Conservation (phyloP, 2,797 vertebrate species). For the Emydoidea blandingii region DNA sequence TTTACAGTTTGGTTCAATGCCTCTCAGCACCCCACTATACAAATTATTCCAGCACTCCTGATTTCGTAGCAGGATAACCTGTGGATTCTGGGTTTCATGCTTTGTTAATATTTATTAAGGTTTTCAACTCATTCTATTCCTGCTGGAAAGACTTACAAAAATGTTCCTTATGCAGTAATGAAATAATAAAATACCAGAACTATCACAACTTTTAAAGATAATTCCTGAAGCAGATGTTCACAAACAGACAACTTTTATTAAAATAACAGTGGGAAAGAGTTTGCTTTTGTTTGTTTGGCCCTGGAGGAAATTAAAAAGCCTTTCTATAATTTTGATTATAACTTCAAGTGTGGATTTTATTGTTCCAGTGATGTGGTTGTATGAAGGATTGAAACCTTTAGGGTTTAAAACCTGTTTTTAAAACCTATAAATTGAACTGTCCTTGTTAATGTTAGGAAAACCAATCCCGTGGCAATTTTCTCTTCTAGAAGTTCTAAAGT, state of each 20-base stretch:
- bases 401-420: constrained; percentile 66
- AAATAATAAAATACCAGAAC: constrained; percentile 22
- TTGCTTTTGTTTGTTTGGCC: constrained; percentile 70
- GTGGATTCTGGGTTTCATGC: constrained; percentile 10
- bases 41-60: background rate
- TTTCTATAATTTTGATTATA: constrained; percentile 71
- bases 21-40: too few species aligned
- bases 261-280: constrained; percentile 66
- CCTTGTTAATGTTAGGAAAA: constrained; percentile 47
- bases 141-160: background rate
- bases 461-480: constrained; percentile 35
- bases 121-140: constrained; percentile 32
- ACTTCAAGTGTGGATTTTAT: constrained; percentile 68
- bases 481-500: background rate
- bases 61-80: background rate
- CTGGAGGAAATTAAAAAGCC: constrained; percentile 70
- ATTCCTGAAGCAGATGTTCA: constrained; percentile 72
- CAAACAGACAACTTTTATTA: constrained; percentile 66
- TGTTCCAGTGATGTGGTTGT: constrained; percentile 46
- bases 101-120: constrained; percentile 42
- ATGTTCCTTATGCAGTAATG: constrained; percentile 39
- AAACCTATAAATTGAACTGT: constrained; percentile 47
- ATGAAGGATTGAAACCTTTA: constrained; percentile 65
- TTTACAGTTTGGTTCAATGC: too few species aligned
- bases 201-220: constrained; percentile 60